These are phyloP conservation scores for Centruroides vittatus DNA, from an alignment of 1,140 invertebrate genomes.

Conservation along the genomic window DNA sequence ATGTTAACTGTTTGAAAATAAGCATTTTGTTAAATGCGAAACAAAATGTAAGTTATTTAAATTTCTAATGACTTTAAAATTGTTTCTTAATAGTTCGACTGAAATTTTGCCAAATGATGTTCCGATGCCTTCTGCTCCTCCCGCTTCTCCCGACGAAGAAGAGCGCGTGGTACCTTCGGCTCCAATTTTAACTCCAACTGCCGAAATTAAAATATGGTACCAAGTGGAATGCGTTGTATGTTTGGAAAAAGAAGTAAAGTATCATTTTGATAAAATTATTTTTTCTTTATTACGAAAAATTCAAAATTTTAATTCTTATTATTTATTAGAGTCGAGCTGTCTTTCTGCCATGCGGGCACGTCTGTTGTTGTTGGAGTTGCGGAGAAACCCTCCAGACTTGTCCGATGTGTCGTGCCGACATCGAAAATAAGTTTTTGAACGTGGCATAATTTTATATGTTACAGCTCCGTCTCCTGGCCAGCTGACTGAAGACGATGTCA, in stretches of 20 bases:
- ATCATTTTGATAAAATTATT: neutral
- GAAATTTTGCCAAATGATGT: neutral
- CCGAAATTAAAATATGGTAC: slow-evolving; percentile 8
- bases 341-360: slow-evolving; percentile 12
- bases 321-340: slow-evolving; percentile 5
- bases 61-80: neutral
- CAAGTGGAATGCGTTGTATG: slow-evolving; percentile 12
- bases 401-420: slow-evolving; percentile 11
- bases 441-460: too few relatives aligned
- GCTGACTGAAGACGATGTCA: too few relatives aligned
- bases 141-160: neutral
- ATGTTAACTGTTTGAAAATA: neutral
- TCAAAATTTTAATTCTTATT: neutral
- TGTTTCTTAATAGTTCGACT: neutral
- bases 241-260: slow-evolving; percentile 9
- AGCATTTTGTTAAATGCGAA: neutral
- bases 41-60: neutral
- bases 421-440: slow-evolving; percentile 4
- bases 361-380: slow-evolving; percentile 9
- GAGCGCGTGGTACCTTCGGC: neutral
- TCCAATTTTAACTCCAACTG: slow-evolving; percentile 5
- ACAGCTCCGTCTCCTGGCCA: too few relatives aligned
- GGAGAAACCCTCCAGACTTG: neutral
- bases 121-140: neutral
- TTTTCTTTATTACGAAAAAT: neutral